phyloP scores from a whole-genome alignment of 1,140 invertebrate species.

The Drosophila biarmipes region DNA sequence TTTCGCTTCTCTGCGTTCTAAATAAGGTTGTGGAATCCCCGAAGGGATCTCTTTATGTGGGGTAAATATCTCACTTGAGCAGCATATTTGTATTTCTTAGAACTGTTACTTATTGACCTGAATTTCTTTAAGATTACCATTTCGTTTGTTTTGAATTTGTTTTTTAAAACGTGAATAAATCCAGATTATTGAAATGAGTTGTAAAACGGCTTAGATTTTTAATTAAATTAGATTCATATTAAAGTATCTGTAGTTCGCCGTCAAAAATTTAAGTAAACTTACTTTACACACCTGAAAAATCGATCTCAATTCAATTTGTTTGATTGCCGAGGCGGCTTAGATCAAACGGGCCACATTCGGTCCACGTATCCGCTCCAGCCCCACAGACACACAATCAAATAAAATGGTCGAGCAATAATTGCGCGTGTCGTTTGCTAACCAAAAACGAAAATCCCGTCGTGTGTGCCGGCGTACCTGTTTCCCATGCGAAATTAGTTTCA shows the following conservation, averaged over 20 bases:
- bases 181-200: too few species aligned
- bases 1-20: background rate
- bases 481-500: conserved; percentile 78
- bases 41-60: background rate
- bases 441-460: conserved; percentile 60
- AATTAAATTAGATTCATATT: too few species aligned
- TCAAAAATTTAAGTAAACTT: conserved; percentile 18
- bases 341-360: conserved; percentile 75
- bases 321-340: conserved; percentile 65
- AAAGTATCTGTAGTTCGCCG: too few species aligned
- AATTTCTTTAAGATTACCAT: too few species aligned
- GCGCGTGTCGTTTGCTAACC: conserved; percentile 74
- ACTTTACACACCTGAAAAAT: conserved; percentile 53
- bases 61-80: background rate
- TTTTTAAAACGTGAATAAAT: too few species aligned
- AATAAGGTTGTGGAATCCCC: background rate
- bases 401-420: conserved; percentile 80
- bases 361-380: conserved; percentile 49
- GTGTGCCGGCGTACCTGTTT: conserved; percentile 67
- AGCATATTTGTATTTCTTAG: background rate
- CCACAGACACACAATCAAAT: conserved; percentile 48
- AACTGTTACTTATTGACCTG: too few species aligned
- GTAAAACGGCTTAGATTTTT: too few species aligned
- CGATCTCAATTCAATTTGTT: conserved; percentile 79
- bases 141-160: background rate